Conservation (phyloP, 2,888 invertebrate species). For the Drymonia ruficornis region DNA sequence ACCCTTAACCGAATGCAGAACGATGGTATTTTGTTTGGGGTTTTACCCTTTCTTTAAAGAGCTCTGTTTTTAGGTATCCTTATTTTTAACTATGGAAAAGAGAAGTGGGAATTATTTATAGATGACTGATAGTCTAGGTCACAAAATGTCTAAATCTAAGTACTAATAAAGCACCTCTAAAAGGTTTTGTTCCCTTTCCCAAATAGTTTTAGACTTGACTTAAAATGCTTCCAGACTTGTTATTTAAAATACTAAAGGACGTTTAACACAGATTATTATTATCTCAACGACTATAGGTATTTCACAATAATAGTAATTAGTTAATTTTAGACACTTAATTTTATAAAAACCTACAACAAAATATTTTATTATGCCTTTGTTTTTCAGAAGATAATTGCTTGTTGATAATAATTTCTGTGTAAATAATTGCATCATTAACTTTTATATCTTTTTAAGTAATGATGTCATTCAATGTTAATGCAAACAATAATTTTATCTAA, state of each 20-base stretch:
- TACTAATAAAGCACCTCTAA: too few species aligned
- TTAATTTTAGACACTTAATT: not conserved
- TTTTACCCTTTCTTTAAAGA: slow-evolving; percentile 14
- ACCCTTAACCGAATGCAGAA: slow-evolving; percentile 36
- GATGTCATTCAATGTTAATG: slow-evolving; percentile 1
- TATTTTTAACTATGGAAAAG: too few species aligned
- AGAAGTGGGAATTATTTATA: too few species aligned
- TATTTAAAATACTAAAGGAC: too few species aligned
- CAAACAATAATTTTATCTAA: slow-evolving; percentile 13
- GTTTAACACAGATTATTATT: too few species aligned
- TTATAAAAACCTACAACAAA: not conserved
- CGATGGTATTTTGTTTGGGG: slow-evolving; percentile 35
- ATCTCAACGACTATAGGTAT: too few species aligned
- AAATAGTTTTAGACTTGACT: too few species aligned
- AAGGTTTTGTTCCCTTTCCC: too few species aligned
- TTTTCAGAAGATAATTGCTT: slow-evolving; percentile 2
- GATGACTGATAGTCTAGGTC: too few species aligned
- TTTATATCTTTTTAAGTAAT: slow-evolving; percentile 3
- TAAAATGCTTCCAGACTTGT: too few species aligned
- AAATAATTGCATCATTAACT: slow-evolving; percentile 2
- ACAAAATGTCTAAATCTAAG: too few species aligned
- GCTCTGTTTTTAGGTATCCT: not conserved
- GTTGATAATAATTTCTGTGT: slow-evolving; percentile 1
- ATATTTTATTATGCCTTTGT: not conserved
- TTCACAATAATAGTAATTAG: too few species aligned